Base-by-base conservation (phyloP, 2,888 invertebrate species). In the Cephus pulcher region DNA sequence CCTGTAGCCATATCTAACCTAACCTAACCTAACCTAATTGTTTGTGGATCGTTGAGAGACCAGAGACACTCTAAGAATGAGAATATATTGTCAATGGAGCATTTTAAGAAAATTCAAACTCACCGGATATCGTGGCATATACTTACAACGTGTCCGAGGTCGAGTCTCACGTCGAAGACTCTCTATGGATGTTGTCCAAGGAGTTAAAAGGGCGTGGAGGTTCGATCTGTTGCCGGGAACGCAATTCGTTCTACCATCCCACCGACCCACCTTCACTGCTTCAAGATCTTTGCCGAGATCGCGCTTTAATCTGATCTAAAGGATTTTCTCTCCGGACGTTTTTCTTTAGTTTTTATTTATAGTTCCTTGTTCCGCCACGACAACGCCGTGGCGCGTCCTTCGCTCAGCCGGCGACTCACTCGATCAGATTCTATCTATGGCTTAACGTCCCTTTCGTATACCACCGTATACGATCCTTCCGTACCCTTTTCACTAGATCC, bases 241-340 rank as follows among this genome's bases (percentile, higher is more conserved):
- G 79, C 81, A 80, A 82, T 82, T 81, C 77, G 81, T 80, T 82
- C 81, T 80, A 79, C 75, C 82, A 78, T 75, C 78, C 78, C 56
- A 15, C 23, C 71, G 71, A n/a, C 71, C 71, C 79, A 77, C 78
- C 40, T 77, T 68, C 76, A 23, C 12, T 71, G 71, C 70, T 73
- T 76, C 76, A 75, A 82, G 81, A 84, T 81, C 79, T 78, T 77
- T 74, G 78, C 78, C 34, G 79, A 74, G 80, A 81, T 81, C 82
- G 79, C 79, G 81, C 82, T 79, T 82, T 82, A 83, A 84, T 84
- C 83, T 80, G 83, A 83, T 83, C 79, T 79, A 80, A 79, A 80
- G 78, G 37, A 75, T 81, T 82, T 81, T 79, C 76, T 74, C 12
- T 11, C 56, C 30, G n/a, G 68, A 70, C 75, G 75, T 79, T 75